Evolutionary conservation across 2,113 vertebrate genomes (phyloP).

Genomic region (Sinocyclocheilus grahami): DNA sequence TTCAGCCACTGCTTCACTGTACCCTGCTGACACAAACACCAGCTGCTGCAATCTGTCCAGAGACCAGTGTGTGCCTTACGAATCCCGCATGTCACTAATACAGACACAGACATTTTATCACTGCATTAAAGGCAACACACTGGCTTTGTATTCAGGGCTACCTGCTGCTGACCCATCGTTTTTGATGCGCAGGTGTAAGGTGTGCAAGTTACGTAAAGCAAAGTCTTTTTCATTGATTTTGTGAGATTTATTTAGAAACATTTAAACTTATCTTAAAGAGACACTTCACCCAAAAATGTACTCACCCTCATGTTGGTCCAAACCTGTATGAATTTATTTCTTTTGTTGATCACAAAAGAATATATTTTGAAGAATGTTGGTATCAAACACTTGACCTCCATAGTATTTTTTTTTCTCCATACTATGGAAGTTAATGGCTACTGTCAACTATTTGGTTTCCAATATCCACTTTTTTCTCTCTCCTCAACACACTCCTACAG

Average conservation of each 20-base stretch:
- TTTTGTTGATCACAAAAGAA: too few species aligned
- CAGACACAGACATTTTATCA: slow-evolving; percentile 35
- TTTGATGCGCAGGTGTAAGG: slow-evolving; percentile 14
- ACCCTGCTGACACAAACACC: slow-evolving; percentile 45
- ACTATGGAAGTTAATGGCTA: too few species aligned
- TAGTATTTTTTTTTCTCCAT: too few species aligned
- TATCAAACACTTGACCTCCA: too few species aligned
- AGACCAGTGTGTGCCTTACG: slow-evolving; percentile 24
- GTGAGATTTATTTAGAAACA: not conserved
- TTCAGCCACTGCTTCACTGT: slow-evolving; percentile 40
- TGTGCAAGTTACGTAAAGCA: not conserved
- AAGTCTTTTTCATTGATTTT: not conserved
- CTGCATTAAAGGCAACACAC: slow-evolving; percentile 2
- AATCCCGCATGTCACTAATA: slow-evolving; percentile 15
- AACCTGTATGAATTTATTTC: too few species aligned
- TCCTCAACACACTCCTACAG: too few species aligned
- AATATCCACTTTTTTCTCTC: too few species aligned
- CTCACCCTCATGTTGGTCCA: too few species aligned
- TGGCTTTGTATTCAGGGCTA: slow-evolving; percentile 11
- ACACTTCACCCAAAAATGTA: not conserved
- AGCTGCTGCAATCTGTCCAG: slow-evolving; percentile 46
- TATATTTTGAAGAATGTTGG: too few species aligned
- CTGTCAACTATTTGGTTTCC: too few species aligned
- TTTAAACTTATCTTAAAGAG: not conserved
- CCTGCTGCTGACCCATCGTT: slow-evolving; percentile 22